Evolutionary conservation across 2,113 vertebrate species (phyloP), one percentile per base, ranked within the genome.

Genomic region (Rhagologus leucostigma): DNA sequence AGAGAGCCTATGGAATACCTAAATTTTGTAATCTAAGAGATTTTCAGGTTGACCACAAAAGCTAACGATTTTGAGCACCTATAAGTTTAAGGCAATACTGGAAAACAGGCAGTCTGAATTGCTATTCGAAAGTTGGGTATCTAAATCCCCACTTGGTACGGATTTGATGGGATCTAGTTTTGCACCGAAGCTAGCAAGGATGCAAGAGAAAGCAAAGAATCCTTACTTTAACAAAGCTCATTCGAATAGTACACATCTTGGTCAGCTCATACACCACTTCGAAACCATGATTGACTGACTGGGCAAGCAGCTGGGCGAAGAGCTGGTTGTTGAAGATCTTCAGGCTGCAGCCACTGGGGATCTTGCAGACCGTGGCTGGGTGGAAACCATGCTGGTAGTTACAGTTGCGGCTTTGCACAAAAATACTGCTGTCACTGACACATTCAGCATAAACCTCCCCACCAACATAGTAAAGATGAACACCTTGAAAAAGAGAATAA

Each of bases 281-380:
- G 8, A 99, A 99, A 70, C 99, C 99, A 3, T 99, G 99, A 96
- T 99, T 99, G 44, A 99, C 99, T 0, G 99, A 99, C 97, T 99
- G 99, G 7, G 99, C 99, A 5, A 99, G 98, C 77, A 99, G 98
- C 98, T 99, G 99, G 17, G 99, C 99, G 0, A 99, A 99, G 88
- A 99, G 98, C 97, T 99, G 99, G 98, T 99, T 99, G 98, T 99
- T 99, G 97, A 99, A 99, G 97, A 99, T 99, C 98, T 99, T 99
- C 65, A 99, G 98, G 98, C 99, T 99, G 98, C 99, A 99, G 96
- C 99, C 99, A 10, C 99, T 99, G 92, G 99, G 99, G 96, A 99
- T 99, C 98, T 99, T 99, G 91, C 99, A 99, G 77, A 99, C 99
- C 0, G 99, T 99, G 94, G 99, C 99, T 19, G 99, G 98, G 93